Evolutionary conservation across 2,797 vertebrate genomes (phyloP).

Genomic region (Loris lydekkerianus): DNA sequence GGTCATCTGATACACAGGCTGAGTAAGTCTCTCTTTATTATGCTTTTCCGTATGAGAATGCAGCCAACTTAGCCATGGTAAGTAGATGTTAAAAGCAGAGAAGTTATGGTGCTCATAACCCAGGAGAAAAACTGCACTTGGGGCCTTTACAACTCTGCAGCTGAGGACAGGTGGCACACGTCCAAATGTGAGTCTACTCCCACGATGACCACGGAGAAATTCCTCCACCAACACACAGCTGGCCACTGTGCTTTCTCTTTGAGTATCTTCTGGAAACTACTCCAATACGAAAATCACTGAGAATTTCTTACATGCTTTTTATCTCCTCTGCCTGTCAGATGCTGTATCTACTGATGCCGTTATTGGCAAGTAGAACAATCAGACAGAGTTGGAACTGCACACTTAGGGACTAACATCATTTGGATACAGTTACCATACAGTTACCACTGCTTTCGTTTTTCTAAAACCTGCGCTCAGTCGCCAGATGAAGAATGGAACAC

Average conservation of each 20-base stretch:
- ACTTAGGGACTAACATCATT: neutral
- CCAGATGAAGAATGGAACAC: neutral
- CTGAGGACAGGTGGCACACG: accelerated
- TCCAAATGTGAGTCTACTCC: neutral
- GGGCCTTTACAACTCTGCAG: neutral
- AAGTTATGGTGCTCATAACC: neutral
- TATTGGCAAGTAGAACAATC: neutral
- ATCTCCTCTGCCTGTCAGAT: neutral
- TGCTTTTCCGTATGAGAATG: neutral
- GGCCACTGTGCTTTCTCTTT: neutral
- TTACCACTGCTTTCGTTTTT: neutral
- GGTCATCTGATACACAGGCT: neutral
- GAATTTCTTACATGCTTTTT: neutral
- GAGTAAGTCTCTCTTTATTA: neutral
- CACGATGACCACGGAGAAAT: neutral
- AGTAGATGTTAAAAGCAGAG: neutral
- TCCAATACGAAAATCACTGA: neutral
- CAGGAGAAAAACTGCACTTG: neutral
- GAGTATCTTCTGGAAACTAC: neutral
- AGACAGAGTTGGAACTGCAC: neutral
- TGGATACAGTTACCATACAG: neutral
- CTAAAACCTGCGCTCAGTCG: neutral
- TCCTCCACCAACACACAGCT: neutral
- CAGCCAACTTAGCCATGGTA: neutral
- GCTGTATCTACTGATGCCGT: neutral